Evolutionary conservation across 2,888 invertebrate species (phyloP), one percentile per base, ranked within the genome.

Genomic region (Pheosia gnoma): DNA sequence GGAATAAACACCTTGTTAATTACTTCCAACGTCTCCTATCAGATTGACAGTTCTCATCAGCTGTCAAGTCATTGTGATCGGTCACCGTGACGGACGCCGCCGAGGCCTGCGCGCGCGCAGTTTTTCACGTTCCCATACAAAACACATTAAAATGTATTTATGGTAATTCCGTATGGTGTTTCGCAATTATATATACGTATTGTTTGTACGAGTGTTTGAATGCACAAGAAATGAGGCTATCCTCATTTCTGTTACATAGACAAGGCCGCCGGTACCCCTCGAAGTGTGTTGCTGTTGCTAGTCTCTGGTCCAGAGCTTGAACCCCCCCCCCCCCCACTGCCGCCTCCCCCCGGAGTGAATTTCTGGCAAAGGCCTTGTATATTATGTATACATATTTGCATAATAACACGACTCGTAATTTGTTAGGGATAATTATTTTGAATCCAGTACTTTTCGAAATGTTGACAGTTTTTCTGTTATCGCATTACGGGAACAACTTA

Each of bases 1-100:
- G 4, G 47, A 47, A 47, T 5, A 0, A 43, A 9, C 43, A 11
- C n/a, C 11, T n/a, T 25, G 25, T 51, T 25, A 25, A 51, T 7
- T 25, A 25, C 25, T 0, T 25, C 6, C 25, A 39, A 37, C 11
- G 37, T 55, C 55, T 55, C 39, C 13, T n/a, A 38, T 54, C 11
- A 13, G 55, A 39, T 39, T 39, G 55, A 55, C 55, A 38, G 39
- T 39, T 55, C 13, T 53, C 11, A 53, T 37, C 53, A 4, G 10
- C 53, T 56, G 45, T 45, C 49, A 49, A 47, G 53, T 49, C 61
- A 64, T 64, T 64, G 64, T 64, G 59, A 43, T 41, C 61, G 54
- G 37, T 10, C 41, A 54, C 59, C 64, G 52, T 64, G 64, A 64
- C 64, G 58, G 59, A 51, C 36, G 37, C 49, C 58, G 53, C 36